Evolutionary conservation across 2,888 invertebrate genomes (phyloP).

Genomic region (Cheiracanthium punctorium): DNA sequence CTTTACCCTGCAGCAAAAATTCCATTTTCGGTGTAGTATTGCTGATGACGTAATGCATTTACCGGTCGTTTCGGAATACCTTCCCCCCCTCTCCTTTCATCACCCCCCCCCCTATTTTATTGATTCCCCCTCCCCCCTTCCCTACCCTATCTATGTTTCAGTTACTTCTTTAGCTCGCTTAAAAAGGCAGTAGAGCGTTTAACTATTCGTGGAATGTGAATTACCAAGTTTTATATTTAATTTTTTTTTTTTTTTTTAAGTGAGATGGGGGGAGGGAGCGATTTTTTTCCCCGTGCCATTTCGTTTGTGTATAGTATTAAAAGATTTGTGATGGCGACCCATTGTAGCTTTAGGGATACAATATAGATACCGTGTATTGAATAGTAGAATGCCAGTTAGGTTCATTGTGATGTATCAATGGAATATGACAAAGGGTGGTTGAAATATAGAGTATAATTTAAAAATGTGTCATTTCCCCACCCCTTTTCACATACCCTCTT

Average conservation of each 20-base stretch:
- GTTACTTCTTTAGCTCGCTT: neutral
- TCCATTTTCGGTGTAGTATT: conserved; percentile 56
- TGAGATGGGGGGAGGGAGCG: neutral
- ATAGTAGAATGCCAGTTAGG: too few relatives aligned
- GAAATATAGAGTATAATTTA: too few relatives aligned
- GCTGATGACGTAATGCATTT: conserved; percentile 61
- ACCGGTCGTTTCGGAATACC: conserved; percentile 41
- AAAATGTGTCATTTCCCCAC: too few relatives aligned
- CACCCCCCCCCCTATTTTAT: conserved; percentile 8
- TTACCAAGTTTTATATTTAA: neutral
- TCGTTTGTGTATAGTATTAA: too few relatives aligned
- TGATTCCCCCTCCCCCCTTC: conserved; percentile 40
- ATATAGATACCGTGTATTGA: too few relatives aligned
- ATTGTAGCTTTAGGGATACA: too few relatives aligned
- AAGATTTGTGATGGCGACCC: too few relatives aligned
- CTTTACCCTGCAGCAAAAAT: conserved; percentile 44
- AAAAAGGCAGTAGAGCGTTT: conserved; percentile 19
- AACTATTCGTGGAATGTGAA: conserved; percentile 1
- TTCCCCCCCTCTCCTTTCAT: neutral
- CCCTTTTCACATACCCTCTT: too few relatives aligned
- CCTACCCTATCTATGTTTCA: neutral
- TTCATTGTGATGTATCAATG: too few relatives aligned
- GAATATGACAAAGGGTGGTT: too few relatives aligned
- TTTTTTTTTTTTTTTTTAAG: neutral
- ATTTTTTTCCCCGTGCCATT: neutral